phyloP scores from a whole-genome alignment of 2,888 invertebrate species.

The Encarsia formosa region DNA sequence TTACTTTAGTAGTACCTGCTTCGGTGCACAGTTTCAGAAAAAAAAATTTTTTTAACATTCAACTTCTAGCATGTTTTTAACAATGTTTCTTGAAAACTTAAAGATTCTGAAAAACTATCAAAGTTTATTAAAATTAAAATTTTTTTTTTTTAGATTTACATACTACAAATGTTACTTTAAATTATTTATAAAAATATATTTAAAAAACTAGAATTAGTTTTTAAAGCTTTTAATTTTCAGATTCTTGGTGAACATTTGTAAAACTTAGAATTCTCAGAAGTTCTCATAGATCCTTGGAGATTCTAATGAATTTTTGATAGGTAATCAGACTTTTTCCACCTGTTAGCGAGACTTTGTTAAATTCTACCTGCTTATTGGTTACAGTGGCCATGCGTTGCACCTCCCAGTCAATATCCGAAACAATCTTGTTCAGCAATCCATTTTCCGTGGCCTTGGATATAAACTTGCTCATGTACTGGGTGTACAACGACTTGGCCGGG shows the following conservation, averaged over 20 bases:
- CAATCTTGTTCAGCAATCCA: conserved; percentile 65
- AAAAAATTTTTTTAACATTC: neutral
- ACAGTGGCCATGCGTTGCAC: conserved; percentile 63
- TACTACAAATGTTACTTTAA: no score
- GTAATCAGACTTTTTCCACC: no score
- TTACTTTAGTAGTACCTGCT: no score
- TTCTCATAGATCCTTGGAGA: no score
- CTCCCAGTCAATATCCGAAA: conserved; percentile 68
- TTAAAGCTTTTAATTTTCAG: no score
- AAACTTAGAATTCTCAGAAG: no score
- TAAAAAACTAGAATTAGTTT: no score
- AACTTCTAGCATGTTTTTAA: neutral
- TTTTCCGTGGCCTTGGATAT: conserved; percentile 62
- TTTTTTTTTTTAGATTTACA: conserved; percentile 1
- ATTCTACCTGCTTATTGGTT: conserved; percentile 62
- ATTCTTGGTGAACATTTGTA: no score
- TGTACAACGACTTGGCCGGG: conserved; percentile 63
- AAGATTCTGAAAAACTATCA: neutral
- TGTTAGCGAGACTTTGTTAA: no score
- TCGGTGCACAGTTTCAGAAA: neutral
- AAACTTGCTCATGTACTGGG: conserved; percentile 59
- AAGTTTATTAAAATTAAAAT: conserved; percentile 3
- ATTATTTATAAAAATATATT: no score
- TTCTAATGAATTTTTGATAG: no score
- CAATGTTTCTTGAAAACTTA: neutral